Evolutionary conservation across 2,888 invertebrate genomes (phyloP).

Genomic region (Rambutsinella grinnellia): DNA sequence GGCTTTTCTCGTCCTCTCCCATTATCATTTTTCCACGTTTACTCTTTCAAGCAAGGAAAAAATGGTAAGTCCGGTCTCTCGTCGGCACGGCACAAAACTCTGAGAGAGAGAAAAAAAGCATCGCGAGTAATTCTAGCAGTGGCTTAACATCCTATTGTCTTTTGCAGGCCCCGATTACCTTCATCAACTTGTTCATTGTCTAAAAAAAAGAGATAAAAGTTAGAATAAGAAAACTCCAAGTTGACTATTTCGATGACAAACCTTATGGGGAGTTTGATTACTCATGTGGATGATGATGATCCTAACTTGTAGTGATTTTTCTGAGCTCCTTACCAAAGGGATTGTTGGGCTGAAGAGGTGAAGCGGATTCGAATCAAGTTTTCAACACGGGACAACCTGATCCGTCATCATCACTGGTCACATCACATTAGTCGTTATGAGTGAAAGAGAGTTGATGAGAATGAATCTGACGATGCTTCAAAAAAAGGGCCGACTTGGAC

Average conservation of each 20-base stretch:
- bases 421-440: constrained; percentile 35
- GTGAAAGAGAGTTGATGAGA: constrained; percentile 25
- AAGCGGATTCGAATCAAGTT: background rate
- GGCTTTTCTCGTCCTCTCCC: constrained; percentile 39
- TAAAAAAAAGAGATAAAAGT: no score
- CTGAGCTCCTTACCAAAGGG: constrained; percentile 3
- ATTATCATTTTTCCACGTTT: constrained; percentile 21
- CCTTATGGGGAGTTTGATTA: no score
- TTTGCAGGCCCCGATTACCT: no score
- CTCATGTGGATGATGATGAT: constrained; percentile 34
- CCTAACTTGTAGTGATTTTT: constrained; percentile 13
- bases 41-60: background rate
- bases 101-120: no score
- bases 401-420: constrained; percentile 13
- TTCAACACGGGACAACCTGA: background rate
- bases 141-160: no score
- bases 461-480: constrained; percentile 36
- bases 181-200: no score
- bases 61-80: no score
- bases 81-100: no score
- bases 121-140: no score
- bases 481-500: constrained; percentile 47
- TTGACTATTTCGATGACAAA: no score
- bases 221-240: no score
- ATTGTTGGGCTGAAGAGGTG: background rate